Base-by-base conservation (phyloP, 2,797 vertebrate genomes). In the Typhlichthys subterraneus region DNA sequence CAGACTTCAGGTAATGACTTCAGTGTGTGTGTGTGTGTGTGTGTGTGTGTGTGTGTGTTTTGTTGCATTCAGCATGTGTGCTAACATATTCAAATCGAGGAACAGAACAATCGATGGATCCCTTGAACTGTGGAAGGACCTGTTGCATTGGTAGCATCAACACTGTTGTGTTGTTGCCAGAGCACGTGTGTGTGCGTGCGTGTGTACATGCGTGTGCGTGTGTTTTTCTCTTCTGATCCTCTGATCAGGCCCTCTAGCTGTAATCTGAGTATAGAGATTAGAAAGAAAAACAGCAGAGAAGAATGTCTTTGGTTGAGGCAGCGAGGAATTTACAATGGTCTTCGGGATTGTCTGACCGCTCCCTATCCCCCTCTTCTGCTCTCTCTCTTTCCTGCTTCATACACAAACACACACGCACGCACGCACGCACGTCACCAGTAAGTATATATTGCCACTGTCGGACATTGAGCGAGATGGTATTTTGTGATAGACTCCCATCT, bases 251-350 rank as follows among this genome's bases (percentile, higher is more conserved):
- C 85, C 86, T 90, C 79, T 87, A 88, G 87, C 87, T 89, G 89
- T 88, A 91, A 91, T 89, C 88, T 86, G 89, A 91, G 85, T 61
- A 85, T 83, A 82, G 84, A 89, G 88, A 91, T 91, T 89, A 90
- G 88, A 87, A 87, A 87, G 84, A 89, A 88, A 86, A 89, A 89
- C 87, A 90, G 77, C 67, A 65, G 76, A 71, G 81, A 88, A 91
- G 88, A 91, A 91, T 91, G 86, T 87, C 86, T 88, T 90, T 89
- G 87, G 87, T 88, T 85, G 76, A 85, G 83, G 82, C 78, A 85
- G 82, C 11, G 52, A 88, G 84, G 87, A 90, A 89, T 89, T 88
- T 89, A 89, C 85, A 91, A 90, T 83, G 88, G 87, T 88, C 89
- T 90, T 89, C 87, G 85, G 89, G 87, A 85, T 88, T 83, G 76